Conservation (phyloP, 2,888 invertebrate genomes). For the Mimumesa dahlbomi region DNA sequence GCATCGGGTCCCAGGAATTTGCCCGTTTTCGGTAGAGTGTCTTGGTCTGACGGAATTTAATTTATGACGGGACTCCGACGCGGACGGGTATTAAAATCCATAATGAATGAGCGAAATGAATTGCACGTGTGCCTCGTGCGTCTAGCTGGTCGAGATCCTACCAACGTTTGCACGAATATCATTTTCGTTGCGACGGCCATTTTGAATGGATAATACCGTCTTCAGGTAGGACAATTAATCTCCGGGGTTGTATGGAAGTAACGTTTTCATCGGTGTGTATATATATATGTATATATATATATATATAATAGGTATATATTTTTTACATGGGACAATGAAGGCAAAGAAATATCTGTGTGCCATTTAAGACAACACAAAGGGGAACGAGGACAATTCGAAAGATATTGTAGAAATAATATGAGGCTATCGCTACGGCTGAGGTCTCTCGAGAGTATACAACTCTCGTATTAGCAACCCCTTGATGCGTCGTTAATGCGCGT, state of each 20-base stretch:
- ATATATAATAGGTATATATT: too few relatives aligned
- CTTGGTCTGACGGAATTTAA: constrained; percentile 51
- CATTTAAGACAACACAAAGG: too few relatives aligned
- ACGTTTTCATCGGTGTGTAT: too few relatives aligned
- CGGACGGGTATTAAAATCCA: constrained; percentile 61
- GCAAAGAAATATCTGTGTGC: too few relatives aligned
- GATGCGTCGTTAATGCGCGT: background rate
- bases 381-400: too few relatives aligned
- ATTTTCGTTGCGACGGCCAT: constrained; percentile 15
- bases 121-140: constrained; percentile 43
- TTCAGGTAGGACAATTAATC: constrained; percentile 23
- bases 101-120: constrained; percentile 64
- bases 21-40: constrained; percentile 34
- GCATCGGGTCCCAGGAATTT: constrained; percentile 31
- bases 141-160: constrained; percentile 19
- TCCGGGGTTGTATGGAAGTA: background rate
- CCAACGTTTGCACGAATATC: constrained; percentile 29
- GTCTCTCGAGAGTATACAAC: too few relatives aligned
- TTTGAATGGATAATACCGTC: constrained; percentile 5
- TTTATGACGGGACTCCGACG: constrained; percentile 48
- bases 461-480: background rate
- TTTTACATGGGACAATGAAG: too few relatives aligned
- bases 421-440: too few relatives aligned
- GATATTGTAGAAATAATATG: too few relatives aligned
- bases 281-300: background rate